Evolutionary conservation across 2,888 invertebrate genomes (phyloP).

Genomic region (Choristoneura rosaceana): DNA sequence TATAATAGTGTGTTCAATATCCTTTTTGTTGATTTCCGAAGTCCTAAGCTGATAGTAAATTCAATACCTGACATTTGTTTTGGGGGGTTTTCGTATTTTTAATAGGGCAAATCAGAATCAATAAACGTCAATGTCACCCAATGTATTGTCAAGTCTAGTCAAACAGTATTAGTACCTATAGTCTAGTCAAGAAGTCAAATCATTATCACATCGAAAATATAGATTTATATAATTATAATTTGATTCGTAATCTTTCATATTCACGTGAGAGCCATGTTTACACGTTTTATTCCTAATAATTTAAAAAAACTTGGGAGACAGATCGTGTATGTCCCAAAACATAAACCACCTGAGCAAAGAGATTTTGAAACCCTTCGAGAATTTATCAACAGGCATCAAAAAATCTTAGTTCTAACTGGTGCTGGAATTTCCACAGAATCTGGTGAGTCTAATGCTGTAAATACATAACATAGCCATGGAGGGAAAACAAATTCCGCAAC

Average conservation of each 20-base stretch:
- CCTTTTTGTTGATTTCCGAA: too few species aligned
- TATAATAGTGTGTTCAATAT: too few species aligned
- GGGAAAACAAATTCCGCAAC: background rate
- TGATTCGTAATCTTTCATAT: background rate
- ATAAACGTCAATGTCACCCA: background rate
- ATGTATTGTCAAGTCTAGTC: too few species aligned
- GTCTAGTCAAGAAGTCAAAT: too few species aligned
- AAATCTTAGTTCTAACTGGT: slow-evolving; percentile 92
- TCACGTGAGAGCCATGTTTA: slow-evolving; percentile 52
- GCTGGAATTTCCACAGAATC: slow-evolving; percentile 99
- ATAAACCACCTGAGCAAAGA: slow-evolving; percentile 86
- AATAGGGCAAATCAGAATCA: background rate
- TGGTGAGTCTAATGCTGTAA: slow-evolving; percentile 73
- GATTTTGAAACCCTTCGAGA: slow-evolving; percentile 86
- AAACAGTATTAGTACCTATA: too few species aligned
- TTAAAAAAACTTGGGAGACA: slow-evolving; percentile 53
- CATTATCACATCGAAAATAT: background rate
- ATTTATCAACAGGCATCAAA: slow-evolving; percentile 84
- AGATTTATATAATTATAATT: background rate
- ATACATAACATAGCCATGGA: background rate
- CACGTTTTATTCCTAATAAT: slow-evolving; percentile 42
- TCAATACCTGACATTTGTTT: background rate
- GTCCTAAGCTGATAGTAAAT: too few species aligned
- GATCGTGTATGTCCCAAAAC: slow-evolving; percentile 88
- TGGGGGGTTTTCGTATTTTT: background rate